Conservation (phyloP, 2,888 invertebrate species). For the Yponomeuta cagnagella region DNA sequence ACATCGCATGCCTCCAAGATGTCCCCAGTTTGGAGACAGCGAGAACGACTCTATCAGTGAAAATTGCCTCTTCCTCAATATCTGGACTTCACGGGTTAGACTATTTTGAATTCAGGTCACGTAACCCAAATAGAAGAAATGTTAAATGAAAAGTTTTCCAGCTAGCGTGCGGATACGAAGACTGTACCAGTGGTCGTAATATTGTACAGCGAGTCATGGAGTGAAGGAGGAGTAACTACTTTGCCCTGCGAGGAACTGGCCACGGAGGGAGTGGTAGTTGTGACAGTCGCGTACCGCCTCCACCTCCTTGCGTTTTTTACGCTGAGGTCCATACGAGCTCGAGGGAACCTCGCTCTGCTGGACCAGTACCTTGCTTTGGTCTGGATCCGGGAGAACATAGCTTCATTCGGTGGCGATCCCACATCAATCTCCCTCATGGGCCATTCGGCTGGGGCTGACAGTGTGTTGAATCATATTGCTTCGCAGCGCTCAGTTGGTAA, state of each 20-base stretch:
- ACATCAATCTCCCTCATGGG: constrained; percentile 87
- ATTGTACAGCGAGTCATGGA: constrained; percentile 80
- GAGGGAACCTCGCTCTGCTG: constrained; percentile 90
- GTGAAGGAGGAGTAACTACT: constrained; percentile 61
- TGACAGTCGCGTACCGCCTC: constrained; percentile 81
- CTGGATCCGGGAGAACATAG: constrained; percentile 86
- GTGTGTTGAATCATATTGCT: constrained; percentile 79
- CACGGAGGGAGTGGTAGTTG: constrained; percentile 81
- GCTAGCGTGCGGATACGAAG: constrained; percentile 69
- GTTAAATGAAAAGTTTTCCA: constrained; percentile 30
- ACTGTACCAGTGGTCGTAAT: constrained; percentile 81
- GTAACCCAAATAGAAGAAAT: constrained; percentile 6
- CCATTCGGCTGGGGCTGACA: constrained; percentile 85
- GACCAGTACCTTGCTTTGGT: constrained; percentile 89
- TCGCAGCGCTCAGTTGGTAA: constrained; percentile 80
- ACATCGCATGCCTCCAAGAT: constrained; percentile 81
- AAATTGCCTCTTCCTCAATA: constrained; percentile 93
- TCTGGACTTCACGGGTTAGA: constrained; percentile 88
- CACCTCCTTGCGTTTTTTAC: constrained; percentile 83
- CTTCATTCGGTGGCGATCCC: constrained; percentile 87
- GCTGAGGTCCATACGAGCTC: constrained; percentile 69
- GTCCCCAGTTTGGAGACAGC: constrained; percentile 73
- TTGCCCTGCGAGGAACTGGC: constrained; percentile 84
- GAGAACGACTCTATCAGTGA: constrained; percentile 70
- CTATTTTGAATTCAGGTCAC: not conserved